phyloP scores from a whole-genome alignment of 2,888 invertebrate genomes.

The Cybosia mesomella region DNA sequence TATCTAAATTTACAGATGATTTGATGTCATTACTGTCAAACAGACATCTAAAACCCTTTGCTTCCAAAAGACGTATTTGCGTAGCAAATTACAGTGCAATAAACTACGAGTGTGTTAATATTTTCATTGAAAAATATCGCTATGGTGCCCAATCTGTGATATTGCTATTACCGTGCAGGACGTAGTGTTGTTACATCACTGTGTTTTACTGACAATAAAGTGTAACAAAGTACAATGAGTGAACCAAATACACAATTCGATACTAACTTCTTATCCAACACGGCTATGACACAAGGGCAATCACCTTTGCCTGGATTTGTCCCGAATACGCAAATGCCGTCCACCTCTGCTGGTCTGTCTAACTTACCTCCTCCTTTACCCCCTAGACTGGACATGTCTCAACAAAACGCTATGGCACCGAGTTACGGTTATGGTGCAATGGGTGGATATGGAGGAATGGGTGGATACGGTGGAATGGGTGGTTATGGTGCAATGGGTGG shows the following conservation, averaged over 20 bases:
- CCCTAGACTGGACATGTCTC: slow-evolving; percentile 70
- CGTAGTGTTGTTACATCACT: slow-evolving; percentile 43
- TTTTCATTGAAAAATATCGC: slow-evolving; percentile 2
- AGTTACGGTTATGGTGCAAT: slow-evolving; percentile 54
- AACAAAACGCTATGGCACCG: slow-evolving; percentile 42
- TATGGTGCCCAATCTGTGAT: slow-evolving; percentile 55
- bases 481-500: slow-evolving; percentile 54
- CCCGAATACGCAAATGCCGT: slow-evolving; percentile 58
- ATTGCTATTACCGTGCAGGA: slow-evolving; percentile 35
- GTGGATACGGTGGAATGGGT: slow-evolving; percentile 56
- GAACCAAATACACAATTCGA: slow-evolving; percentile 68
- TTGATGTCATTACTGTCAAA: not conserved
- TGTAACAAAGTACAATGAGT: slow-evolving; percentile 63
- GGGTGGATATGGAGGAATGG: slow-evolving; percentile 57
- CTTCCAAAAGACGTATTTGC: not conserved
- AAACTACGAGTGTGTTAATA: not conserved
- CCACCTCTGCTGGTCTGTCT: slow-evolving; percentile 27
- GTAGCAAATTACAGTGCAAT: not conserved
- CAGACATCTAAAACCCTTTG: not conserved
- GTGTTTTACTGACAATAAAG: slow-evolving; percentile 32
- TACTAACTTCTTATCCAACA: slow-evolving; percentile 23
- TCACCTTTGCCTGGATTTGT: slow-evolving; percentile 60
- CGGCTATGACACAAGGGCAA: slow-evolving; percentile 47
- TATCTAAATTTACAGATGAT: not conserved
- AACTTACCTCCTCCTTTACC: slow-evolving; percentile 67